phyloP scores from a whole-genome alignment of 1,140 invertebrate genomes.

The Mycetomoellerius zeteki region DNA sequence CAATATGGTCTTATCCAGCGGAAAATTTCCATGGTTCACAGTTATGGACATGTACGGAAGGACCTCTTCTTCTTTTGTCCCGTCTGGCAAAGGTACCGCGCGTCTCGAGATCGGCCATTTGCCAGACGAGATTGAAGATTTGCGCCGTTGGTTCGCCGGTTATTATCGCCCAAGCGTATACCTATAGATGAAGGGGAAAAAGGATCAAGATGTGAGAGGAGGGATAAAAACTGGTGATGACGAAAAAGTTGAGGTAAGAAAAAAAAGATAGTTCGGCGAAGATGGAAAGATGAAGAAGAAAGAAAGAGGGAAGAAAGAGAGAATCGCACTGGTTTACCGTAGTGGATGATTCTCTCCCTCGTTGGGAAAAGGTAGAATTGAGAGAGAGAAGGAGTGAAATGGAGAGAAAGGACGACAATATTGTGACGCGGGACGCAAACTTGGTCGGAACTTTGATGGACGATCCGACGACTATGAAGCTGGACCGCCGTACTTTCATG shows the following conservation, averaged over 20 bases:
- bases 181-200: constrained; percentile 58
- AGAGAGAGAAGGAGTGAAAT: neutral
- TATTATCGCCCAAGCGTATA: constrained; percentile 74
- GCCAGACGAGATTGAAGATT: constrained; percentile 78
- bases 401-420: constrained; percentile 36
- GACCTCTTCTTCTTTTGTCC: constrained; percentile 67
- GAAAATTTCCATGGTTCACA: constrained; percentile 56
- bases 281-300: constrained; percentile 8
- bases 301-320: neutral
- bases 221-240: constrained; percentile 17
- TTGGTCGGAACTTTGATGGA: constrained; percentile 62
- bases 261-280: constrained; percentile 21
- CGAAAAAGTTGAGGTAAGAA: constrained; percentile 29
- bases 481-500: constrained; percentile 26
- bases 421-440: constrained; percentile 61
- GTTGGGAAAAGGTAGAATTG: neutral
- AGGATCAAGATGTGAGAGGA: constrained; percentile 14
- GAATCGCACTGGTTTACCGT: constrained; percentile 56
- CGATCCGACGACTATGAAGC: constrained; percentile 63
- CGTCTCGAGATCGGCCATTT: constrained; percentile 75
- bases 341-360: constrained; percentile 49
- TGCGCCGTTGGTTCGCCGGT: constrained; percentile 67
- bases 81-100: constrained; percentile 58
- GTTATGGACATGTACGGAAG: constrained; percentile 33
- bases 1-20: constrained; percentile 50